Evolutionary conservation across 2,797 vertebrate species (phyloP).

Genomic region (Emydoidea blandingii): DNA sequence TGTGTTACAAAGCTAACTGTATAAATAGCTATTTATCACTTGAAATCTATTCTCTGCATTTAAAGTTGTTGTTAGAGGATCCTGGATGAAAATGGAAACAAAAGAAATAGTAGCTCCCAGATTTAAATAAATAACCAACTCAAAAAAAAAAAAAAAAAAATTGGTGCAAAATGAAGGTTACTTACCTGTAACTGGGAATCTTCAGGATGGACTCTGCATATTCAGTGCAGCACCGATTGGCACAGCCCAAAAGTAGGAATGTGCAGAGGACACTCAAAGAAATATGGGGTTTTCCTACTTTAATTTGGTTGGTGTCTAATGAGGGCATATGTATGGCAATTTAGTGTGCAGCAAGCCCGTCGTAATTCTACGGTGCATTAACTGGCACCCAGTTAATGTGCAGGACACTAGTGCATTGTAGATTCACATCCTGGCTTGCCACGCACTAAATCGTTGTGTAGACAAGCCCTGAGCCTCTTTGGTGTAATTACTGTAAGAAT

Average conservation of each 20-base stretch:
- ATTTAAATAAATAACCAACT: not conserved
- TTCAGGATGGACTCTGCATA: not conserved
- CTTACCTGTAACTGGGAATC: not conserved
- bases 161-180: not conserved
- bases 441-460: not conserved
- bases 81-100: not conserved
- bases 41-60: not conserved
- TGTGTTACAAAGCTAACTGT: not conserved
- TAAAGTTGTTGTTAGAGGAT: not conserved
- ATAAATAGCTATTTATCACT: not conserved
- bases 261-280: not conserved
- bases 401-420: not conserved
- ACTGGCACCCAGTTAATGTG: not conserved
- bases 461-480: not conserved
- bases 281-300: not conserved
- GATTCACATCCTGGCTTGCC: not conserved
- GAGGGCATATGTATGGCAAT: not conserved
- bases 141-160: not conserved
- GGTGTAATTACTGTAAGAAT: not conserved
- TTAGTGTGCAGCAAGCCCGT: not conserved
- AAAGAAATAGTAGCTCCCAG: not conserved
- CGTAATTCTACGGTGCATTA: not conserved
- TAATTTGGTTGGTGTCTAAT: not conserved
- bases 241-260: not conserved
- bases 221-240: not conserved